These are phyloP conservation scores for Melinaea marsaeus DNA, from an alignment of 2,888 invertebrate species.

Conservation along the genomic window DNA sequence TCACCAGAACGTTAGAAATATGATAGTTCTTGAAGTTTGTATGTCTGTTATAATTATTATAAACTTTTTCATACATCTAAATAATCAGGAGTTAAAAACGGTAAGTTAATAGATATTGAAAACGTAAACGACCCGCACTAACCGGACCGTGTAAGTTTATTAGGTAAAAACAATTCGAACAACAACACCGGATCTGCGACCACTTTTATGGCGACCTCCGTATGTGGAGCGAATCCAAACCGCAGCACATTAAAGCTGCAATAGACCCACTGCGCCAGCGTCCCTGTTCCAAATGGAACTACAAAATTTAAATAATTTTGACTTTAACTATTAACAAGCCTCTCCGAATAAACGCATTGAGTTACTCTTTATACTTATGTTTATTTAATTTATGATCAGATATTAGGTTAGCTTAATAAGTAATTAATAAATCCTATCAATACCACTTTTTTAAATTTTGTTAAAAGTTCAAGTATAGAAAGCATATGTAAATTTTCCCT, in stretches of 20 bases:
- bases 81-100: background rate
- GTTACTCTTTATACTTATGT: too few relatives aligned
- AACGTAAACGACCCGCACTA: conserved; percentile 34
- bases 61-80: conserved; percentile 4
- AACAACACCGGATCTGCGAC: conserved; percentile 36
- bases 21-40: background rate
- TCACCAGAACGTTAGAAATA: background rate
- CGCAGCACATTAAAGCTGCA: too few relatives aligned
- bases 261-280: too few relatives aligned
- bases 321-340: conserved; percentile 1
- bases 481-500: too few relatives aligned
- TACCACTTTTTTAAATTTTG: too few relatives aligned
- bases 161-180: conserved; percentile 66
- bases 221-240: too few relatives aligned
- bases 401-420: too few relatives aligned
- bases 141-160: conserved; percentile 52
- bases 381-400: too few relatives aligned
- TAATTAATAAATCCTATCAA: too few relatives aligned
- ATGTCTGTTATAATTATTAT: conserved; percentile 27
- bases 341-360: background rate
- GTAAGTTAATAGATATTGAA: background rate
- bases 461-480: too few relatives aligned
- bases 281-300: too few relatives aligned
- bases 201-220: conserved; percentile 55
- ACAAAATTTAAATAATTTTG: conserved; percentile 35